Evolutionary conservation across 2,113 vertebrate genomes (phyloP), one percentile per base, ranked within the genome.

Genomic region (Daboia siamensis): DNA sequence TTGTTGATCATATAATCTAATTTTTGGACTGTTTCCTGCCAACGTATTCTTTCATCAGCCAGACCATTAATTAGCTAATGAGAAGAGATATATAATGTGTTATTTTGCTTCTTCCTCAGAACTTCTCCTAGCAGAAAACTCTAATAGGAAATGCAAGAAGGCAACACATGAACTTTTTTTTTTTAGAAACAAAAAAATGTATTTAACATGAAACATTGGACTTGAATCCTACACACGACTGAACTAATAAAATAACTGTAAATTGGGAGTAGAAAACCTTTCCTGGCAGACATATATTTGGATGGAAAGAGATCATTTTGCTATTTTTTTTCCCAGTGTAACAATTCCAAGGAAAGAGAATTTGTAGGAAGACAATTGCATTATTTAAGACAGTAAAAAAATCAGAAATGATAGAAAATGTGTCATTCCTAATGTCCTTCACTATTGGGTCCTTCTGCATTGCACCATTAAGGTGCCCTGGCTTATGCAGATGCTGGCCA

Each of bases 31-130:
- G 98, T 98, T 88, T 98, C 98, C 92, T 97, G 98, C 99, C 99
- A 99, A 91, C 98, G 98, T 61, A 98, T 97, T 91, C 98, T 98
- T 96, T 99, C 99, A 84, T 99, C 98, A 8, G 98, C 97, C 93
- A 99, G 95, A 80, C 98, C 98, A 0, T 97, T 98, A 91, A 99
- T 98, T 92, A 99, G 98, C 99, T 99, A 95, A 23, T 88, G 87
- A 88, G 39, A 92, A 95, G 80, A 93, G 5, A 54, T 64, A 11
- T 0, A 0, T 1, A 85, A 26, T 39, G 20, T 84, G n/a, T 13
- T 39, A 91, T 64, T 51, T 52, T 87, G 13, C 44, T 90, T 87
- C 52, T 89, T 91, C 52, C 17, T 44, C 2, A 39, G 87, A 56
- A 55, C 24, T 5, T 5, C 2, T 20, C 39, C 39, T 51, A 44